Evolutionary conservation across 1,140 invertebrate genomes (phyloP), one percentile per base, ranked within the genome.

Genomic region (Caligus rogercresseyi): DNA sequence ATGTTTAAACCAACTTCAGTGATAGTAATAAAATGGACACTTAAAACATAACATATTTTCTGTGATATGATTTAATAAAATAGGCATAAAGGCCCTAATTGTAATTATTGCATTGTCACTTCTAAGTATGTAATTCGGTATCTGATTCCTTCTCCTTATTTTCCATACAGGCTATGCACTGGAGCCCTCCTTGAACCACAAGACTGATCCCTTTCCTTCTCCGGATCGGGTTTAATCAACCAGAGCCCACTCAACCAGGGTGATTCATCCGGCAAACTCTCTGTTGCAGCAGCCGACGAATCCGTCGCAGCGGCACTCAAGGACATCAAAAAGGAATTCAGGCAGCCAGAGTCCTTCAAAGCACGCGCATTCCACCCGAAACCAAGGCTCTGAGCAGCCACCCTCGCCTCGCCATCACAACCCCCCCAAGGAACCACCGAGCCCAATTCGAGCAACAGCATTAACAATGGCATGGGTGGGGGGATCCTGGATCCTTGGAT

Each of bases 251-350:
- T 43, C 31, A 7, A 43, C 7, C 31, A 43, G n/a, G 7, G n/a
- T 7, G 7, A 7, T 11, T 43, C 31, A 43, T 43, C 31, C n/a
- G n/a, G n/a, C 31, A 43, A 43, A 43, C n/a, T 43, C 7, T 43
- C 31, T 7, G 31, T 43, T 11, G 31, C 31, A 18, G 54, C 54
- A 4, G 19, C 20, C 3, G 54, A 60, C n/a, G 24, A 31, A 31
- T 60, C 57, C 2, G 57, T 60, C 24, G 57, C 26, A 15, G 57
- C 57, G 2, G 57, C 57, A 2, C 26, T 60, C 24, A 25, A 60
- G 21, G 57, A 60, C n/a, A 60, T 60, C 11, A 60, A 60, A 43
- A 60, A 25, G 57, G 57, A 21, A 26, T 60, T 11, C 57, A 60
- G 26, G 53, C 53, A 11, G 21, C 53, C 11, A 13, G 53, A 54